Evolutionary conservation across 37 sponge, comb jelly and placozoan species (phyloP).

Genomic region (Beroe forskalii): DNA sequence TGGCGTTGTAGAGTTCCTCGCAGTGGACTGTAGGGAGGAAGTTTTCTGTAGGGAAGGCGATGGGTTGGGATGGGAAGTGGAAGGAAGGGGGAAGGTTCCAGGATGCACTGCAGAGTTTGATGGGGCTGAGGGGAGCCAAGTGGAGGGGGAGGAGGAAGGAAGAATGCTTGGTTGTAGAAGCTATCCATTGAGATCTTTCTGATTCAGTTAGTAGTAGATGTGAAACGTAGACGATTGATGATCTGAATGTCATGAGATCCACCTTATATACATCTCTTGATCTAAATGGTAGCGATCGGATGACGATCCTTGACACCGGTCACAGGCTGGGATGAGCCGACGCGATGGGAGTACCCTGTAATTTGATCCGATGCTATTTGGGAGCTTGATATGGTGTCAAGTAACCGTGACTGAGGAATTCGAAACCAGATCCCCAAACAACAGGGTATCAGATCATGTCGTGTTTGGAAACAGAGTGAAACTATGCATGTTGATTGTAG

Average conservation of each 20-base stretch:
- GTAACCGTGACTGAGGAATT: not conserved
- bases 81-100: constrained; percentile 18
- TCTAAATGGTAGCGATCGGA: too few relatives aligned
- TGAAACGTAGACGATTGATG: too few relatives aligned
- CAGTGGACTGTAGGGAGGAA: constrained; percentile 28
- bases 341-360: not conserved
- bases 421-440: not conserved
- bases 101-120: not conserved
- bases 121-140: constrained; percentile 55
- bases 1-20: constrained; percentile 1
- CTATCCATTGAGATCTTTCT: too few relatives aligned
- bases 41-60: constrained; percentile 36
- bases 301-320: constrained; percentile 32
- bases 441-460: not conserved
- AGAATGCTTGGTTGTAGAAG: not conserved
- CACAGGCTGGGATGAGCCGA: not conserved
- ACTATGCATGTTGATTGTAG: too few relatives aligned
- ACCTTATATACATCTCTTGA: too few relatives aligned
- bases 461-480: not conserved
- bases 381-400: not conserved
- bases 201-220: too few relatives aligned
- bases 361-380: not conserved
- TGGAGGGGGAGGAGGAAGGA: constrained; percentile 51
- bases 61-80: not conserved
- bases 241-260: too few relatives aligned